phyloP scores from a whole-genome alignment of 1,140 invertebrate genomes.

The Brachionus manjavacas region DNA sequence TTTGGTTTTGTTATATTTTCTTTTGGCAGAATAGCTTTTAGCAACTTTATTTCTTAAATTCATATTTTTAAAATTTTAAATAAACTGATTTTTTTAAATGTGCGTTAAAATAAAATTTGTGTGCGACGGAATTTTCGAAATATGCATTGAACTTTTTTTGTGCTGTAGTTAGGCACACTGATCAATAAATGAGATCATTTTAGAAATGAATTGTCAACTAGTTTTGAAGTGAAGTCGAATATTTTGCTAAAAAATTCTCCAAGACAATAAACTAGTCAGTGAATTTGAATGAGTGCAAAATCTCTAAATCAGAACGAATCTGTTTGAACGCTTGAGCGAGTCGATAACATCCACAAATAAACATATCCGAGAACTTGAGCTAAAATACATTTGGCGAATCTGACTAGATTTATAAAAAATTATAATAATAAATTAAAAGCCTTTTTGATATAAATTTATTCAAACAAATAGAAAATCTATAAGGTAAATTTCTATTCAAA shows the following conservation, averaged over 20 bases:
- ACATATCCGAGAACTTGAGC: not conserved
- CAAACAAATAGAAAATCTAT: slow-evolving; percentile 5
- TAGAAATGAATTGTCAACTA: too few species aligned
- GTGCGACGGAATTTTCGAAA: too few species aligned
- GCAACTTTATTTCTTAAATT: too few species aligned
- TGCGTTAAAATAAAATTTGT: not conserved
- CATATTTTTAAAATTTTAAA: too few species aligned
- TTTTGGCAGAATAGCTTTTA: not conserved
- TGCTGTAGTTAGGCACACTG: too few species aligned
- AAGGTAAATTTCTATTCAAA: slow-evolving; percentile 15
- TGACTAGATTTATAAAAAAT: not conserved
- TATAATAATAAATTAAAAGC: slow-evolving; percentile 32
- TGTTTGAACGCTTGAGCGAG: not conserved
- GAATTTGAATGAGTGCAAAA: not conserved
- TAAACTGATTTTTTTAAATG: too few species aligned
- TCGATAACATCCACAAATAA: not conserved
- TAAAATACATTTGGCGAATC: not conserved
- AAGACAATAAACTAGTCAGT: slow-evolving; percentile 1
- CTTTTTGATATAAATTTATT: not conserved
- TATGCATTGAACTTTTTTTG: too few species aligned
- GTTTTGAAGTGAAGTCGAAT: too few species aligned
- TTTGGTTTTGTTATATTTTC: not conserved
- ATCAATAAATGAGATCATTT: too few species aligned
- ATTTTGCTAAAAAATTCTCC: too few species aligned
- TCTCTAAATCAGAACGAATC: not conserved